Conservation (phyloP, 92 coral and sea anemone species). For the Palythoa heliodiscus region DNA sequence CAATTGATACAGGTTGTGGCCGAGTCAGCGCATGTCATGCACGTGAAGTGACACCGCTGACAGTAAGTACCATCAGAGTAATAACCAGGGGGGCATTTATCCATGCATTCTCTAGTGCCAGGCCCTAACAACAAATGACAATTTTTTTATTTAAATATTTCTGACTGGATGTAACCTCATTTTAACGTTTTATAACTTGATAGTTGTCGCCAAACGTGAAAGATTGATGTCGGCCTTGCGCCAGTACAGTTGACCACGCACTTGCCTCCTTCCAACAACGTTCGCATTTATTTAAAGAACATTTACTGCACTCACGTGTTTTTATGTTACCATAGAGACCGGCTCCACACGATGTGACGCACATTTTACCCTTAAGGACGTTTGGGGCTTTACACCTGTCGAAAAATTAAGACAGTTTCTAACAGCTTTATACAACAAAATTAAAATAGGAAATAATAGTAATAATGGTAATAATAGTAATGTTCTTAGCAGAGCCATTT, state of each 20-base stretch:
- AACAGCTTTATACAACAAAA: too few relatives aligned
- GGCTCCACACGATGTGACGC: constrained; percentile 66
- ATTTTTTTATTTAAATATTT: background rate
- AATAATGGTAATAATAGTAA: too few relatives aligned
- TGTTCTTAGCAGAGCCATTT: too few relatives aligned
- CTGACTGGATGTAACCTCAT: too few relatives aligned
- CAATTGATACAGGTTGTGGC: constrained; percentile 56
- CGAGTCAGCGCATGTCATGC: constrained; percentile 51
- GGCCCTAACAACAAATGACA: constrained; percentile 60
- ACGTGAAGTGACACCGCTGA: constrained; percentile 63
- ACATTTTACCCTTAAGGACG: constrained; percentile 56
- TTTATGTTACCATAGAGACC: constrained; percentile 59
- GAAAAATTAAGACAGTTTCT: background rate
- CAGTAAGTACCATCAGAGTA: constrained; percentile 53
- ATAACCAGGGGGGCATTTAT: constrained; percentile 71
- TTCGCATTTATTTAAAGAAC: constrained; percentile 62
- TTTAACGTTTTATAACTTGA: too few relatives aligned
- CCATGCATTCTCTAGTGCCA: constrained; percentile 69
- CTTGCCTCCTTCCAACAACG: too few relatives aligned
- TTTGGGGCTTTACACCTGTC: constrained; percentile 69
- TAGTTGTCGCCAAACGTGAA: too few relatives aligned
- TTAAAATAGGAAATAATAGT: too few relatives aligned
- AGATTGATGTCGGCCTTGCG: too few relatives aligned
- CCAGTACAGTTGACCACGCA: too few relatives aligned
- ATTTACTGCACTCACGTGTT: constrained; percentile 59